Evolutionary conservation across 1,140 invertebrate genomes (phyloP).

Genomic region (Lethrus apterus): DNA sequence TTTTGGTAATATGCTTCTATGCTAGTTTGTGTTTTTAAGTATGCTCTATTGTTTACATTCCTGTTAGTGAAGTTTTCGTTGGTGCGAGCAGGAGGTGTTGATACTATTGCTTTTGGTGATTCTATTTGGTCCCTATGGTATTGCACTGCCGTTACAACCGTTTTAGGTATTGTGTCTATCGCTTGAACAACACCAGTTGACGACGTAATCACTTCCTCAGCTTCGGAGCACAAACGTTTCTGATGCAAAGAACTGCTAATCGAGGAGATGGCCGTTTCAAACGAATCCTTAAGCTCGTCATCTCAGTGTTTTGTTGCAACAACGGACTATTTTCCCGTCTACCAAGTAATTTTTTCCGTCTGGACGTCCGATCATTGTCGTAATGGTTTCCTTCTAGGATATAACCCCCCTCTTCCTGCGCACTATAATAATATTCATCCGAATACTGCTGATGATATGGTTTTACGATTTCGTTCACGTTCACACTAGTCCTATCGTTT

Average conservation of each 20-base stretch:
- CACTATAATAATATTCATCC: slow-evolving; percentile 23
- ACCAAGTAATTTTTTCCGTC: slow-evolving; percentile 35
- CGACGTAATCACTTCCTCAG: background rate
- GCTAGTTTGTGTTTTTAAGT: slow-evolving; percentile 43
- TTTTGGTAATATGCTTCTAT: slow-evolving; percentile 35
- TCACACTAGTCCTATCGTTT: slow-evolving; percentile 14
- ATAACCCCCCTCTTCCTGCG: slow-evolving; percentile 14
- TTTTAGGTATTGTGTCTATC: slow-evolving; percentile 1
- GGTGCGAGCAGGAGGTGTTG: slow-evolving; percentile 36
- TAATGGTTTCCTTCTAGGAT: slow-evolving; percentile 33
- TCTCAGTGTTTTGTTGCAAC: slow-evolving; percentile 49
- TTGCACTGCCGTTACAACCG: slow-evolving; percentile 19
- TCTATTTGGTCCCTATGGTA: slow-evolving; percentile 36
- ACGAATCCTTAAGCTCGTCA: slow-evolving; percentile 51
- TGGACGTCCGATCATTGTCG: slow-evolving; percentile 30
- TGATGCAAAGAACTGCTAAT: slow-evolving; percentile 41
- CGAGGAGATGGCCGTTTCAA: slow-evolving; percentile 53
- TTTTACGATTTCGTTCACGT: background rate
- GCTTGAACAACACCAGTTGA: background rate
- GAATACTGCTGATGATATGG: slow-evolving; percentile 9
- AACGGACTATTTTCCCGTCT: slow-evolving; percentile 40
- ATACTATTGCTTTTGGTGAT: slow-evolving; percentile 35
- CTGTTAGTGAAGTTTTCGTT: slow-evolving; percentile 24
- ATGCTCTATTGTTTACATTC: slow-evolving; percentile 25
- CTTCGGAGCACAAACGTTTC: slow-evolving; percentile 2